phyloP scores from a whole-genome alignment of 2,797 vertebrate genomes.

The Enteromius treurensis region DNA sequence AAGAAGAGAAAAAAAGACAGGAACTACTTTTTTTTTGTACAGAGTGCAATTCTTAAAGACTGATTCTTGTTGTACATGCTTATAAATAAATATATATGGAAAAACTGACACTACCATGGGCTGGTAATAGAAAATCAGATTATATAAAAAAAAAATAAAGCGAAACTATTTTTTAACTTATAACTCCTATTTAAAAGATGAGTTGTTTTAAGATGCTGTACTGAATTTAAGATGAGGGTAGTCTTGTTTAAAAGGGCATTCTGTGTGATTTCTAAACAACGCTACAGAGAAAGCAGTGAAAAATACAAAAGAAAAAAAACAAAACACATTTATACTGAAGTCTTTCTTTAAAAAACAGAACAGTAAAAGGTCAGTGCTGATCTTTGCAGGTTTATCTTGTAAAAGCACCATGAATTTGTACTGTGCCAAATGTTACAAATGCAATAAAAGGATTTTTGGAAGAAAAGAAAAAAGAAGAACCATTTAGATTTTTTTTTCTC shows the following conservation, averaged over 20 bases:
- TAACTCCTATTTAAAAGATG: conserved; percentile 92
- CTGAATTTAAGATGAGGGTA: conserved; percentile 83
- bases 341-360: conserved; percentile 81
- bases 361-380: conserved; percentile 80
- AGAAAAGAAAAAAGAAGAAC: conserved; percentile 69
- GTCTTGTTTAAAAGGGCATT: conserved; percentile 83
- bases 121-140: conserved; percentile 89
- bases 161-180: conserved; percentile 97
- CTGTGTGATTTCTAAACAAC: conserved; percentile 85
- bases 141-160: conserved; percentile 87
- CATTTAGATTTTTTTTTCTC: conserved; percentile 66
- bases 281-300: conserved; percentile 84
- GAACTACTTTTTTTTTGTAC: conserved; percentile 93
- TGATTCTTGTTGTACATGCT: conserved; percentile 96
- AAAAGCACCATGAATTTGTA: conserved; percentile 92
- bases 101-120: conserved; percentile 86
- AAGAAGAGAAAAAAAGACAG: conserved; percentile 84
- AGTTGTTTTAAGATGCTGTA: conserved; percentile 83
- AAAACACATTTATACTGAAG: conserved; percentile 84
- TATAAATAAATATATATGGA: conserved; percentile 81
- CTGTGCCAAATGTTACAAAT: conserved; percentile 94
- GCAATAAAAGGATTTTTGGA: conserved; percentile 91
- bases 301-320: conserved; percentile 72
- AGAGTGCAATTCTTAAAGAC: conserved; percentile 88
- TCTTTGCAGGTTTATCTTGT: conserved; percentile 92